Base-by-base conservation (phyloP, 1,140 invertebrate genomes). In the Aphidius gifuensis region DNA sequence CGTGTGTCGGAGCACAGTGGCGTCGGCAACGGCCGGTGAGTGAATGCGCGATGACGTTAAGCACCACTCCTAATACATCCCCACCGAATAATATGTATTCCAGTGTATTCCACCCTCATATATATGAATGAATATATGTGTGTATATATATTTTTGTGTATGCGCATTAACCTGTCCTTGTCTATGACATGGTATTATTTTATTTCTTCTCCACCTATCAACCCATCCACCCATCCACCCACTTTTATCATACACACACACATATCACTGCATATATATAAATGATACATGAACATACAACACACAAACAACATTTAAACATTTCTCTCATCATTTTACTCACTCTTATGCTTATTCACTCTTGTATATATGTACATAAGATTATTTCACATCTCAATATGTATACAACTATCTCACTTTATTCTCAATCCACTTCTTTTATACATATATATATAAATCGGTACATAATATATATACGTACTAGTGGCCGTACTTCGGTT, bases 11-110 rank as follows among this genome's bases (percentile, higher is more conserved):
- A 58, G 32, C 73, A 72, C 66, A 71, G 68, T 73, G 73, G 75
- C 74, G 74, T 75, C 77, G 73, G 68, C 72, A 76, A 78, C 78
- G 76, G 75, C 74, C 77, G 77, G 71, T 76, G 76, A 80, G 78
- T 78, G 77, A 80, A 78, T 79, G 79, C 75, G 74, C 70, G 64
- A 73, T 70, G 71, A 74, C 66, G 70, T 74, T 72, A 67, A 68
- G 71, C 72, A 72, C 74, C 77, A 73, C 76, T 76, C 75, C 74
- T 71, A 73, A 74, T 69, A 75, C 68, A 60, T 57, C 69, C 70
- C 61, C 68, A 70, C 70, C 64, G 65, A 67, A 53, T 58, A 64
- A 62, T 65, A 65, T 69, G 65, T 64, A 63, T 43, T 62, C n/a
- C 11, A 9, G 54, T 63, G 60, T 45, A 8, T 53, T 42, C 63